phyloP scores from a whole-genome alignment of 2,888 invertebrate species.

The Eilema griseolum region DNA sequence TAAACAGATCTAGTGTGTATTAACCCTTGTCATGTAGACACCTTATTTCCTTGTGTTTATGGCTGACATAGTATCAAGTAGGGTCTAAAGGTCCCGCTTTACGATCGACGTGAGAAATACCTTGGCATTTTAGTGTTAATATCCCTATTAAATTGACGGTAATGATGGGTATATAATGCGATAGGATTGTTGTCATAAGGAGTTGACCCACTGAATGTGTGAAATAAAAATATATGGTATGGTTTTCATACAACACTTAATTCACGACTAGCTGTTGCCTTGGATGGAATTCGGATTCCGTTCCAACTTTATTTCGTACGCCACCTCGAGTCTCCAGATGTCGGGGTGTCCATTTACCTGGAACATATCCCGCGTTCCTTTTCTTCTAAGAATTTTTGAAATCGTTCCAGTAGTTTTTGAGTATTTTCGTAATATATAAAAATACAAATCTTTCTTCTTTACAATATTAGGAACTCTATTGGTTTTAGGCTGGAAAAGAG shows the following conservation, averaged over 20 bases:
- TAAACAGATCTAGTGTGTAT: constrained; percentile 40
- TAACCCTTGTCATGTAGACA: constrained; percentile 55
- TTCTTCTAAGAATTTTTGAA: no score
- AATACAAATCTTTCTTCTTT: no score
- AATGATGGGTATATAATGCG: constrained; percentile 32
- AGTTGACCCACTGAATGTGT: not conserved
- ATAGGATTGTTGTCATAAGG: constrained; percentile 12
- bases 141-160: constrained; percentile 36
- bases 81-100: constrained; percentile 41
- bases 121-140: constrained; percentile 39
- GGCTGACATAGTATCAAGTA: constrained; percentile 51
- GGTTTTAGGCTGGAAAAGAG: no score
- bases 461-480: no score
- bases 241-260: not conserved
- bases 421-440: no score
- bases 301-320: no score
- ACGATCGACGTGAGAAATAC: constrained; percentile 42
- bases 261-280: not conserved
- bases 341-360: no score
- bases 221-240: not conserved
- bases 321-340: no score
- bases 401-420: no score
- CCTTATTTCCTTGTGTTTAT: constrained; percentile 56
- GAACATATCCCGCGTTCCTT: no score
- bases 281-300: no score